Evolutionary conservation across 2,888 invertebrate species (phyloP).

Genomic region (Masnerella sp.): DNA sequence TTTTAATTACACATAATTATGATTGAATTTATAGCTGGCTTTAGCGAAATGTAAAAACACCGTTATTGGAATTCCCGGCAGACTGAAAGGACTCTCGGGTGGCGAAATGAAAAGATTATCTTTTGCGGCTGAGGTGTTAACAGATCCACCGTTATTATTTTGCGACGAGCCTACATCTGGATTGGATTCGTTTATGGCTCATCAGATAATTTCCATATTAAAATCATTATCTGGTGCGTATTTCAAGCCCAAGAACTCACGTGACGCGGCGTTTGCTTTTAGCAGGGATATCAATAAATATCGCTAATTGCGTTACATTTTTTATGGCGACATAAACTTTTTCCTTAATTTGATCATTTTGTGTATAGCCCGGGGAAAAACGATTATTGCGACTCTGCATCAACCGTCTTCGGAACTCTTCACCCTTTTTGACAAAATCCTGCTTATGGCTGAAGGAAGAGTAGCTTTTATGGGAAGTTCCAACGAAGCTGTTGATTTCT

Average conservation of each 20-base stretch:
- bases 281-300: constrained; percentile 5
- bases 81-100: constrained; percentile 95
- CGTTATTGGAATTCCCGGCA: constrained; percentile 91
- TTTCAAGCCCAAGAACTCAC: constrained; percentile 5
- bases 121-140: constrained; percentile 97
- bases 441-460: constrained; percentile 94
- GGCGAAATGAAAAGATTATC: constrained; percentile 97
- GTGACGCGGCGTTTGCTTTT: constrained; percentile 3
- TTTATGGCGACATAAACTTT: constrained; percentile 12
- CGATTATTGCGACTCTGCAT: constrained; percentile 95
- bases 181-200: constrained; percentile 97
- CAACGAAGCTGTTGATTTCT: constrained; percentile 87
- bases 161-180: constrained; percentile 99
- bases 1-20: constrained; percentile 14
- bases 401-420: constrained; percentile 96
- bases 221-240: constrained; percentile 82
- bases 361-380: constrained; percentile 85
- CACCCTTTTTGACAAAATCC: constrained; percentile 91
- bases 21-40: constrained; percentile 81
- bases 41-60: constrained; percentile 94
- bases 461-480: constrained; percentile 92
- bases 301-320: constrained; percentile 9
- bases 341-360: background rate
- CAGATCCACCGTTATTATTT: constrained; percentile 96
- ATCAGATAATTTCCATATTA: constrained; percentile 87